Base-by-base conservation (phyloP, 2,113 vertebrate species). In the Chamaetylas fuelleborni region DNA sequence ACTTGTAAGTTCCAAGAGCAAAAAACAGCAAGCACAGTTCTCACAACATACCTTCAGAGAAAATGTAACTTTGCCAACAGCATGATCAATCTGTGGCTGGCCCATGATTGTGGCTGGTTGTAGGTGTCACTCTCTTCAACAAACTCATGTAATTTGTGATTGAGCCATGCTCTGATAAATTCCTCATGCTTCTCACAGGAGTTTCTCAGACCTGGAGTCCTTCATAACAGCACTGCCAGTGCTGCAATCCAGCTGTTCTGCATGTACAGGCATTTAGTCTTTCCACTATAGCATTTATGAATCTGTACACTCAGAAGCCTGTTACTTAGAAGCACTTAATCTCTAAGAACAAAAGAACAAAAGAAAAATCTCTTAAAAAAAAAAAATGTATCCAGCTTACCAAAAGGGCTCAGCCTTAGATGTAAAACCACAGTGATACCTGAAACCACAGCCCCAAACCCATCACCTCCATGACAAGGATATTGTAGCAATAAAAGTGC, bases 401-500 rank as follows among this genome's bases (percentile, higher is more conserved):
- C 86, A 94, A 42, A 31, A 77, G 42, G 47, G 67, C 67, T 82
- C 72, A 69, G 73, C 33, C 79, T 88, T 66, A 88, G 85, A 86
- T 28, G 50, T 70, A 67, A 95, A 96, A 43, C 53, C 80, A 62
- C 86, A 62, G 9, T 48, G 92, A 92, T 20, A 91, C 5, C 58
- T 40, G 74, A 97, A 91, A 96, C 88, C 86, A 74, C 67, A 92
- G 69, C 13, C 64, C 64, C 79, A 92, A 91, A 0, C 81, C 86
- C 93, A 66, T 60, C 88, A 91, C 84, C 72, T 90, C 77, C 61
- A 42, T 16, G 86, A 92, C 81, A 96, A 88, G 79, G 69, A 85
- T 81, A 90, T 76, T 92, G 50, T 19, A 78, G 93, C 60, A 86
- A 94, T 96, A 96, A 92, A 96, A 95, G 56, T 78, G 47, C 69